Base-by-base conservation (phyloP, 2,888 invertebrate genomes). In the Macrophya annulata region DNA sequence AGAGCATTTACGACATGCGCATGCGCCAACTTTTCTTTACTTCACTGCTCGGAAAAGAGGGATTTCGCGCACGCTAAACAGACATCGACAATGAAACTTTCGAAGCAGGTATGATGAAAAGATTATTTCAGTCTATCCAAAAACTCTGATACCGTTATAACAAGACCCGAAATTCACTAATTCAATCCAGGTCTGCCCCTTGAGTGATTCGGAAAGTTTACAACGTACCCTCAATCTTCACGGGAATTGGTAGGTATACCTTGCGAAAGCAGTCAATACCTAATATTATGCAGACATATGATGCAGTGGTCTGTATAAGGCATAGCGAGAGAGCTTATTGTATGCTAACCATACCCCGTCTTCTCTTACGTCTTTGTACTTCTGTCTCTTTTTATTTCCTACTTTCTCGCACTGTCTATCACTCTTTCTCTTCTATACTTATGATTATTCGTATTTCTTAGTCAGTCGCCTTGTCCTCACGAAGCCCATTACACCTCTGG, bases 311-410 rank as follows among this genome's bases (percentile, higher is more conserved):
- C 15, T 37, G 37, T 43, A 55, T 31, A n/a, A n/a, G 37, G 51
- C 45, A 74, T 45, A 45, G 45, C 43, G 48, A 74, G 45, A 45
- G 21, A 21, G 74, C 45, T 77, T 37, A 77, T 77, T 77, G 77
- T 77, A 77, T 77, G 77, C 77, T 37, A 77, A 77, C 77, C 51
- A 77, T 55, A 25, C 77, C 51, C 77, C 77, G 51, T 51, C 55
- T 77, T 51, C 9, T 51, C 15, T 77, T n/a, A 12, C 51, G 31
- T 77, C 55, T 37, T 77, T 8, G 21, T 31, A 17, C 12, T 37
- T 10, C 3, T n/a, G 17, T 77, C 55, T 55, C 31, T 55, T 37
- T 48, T 15, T 31, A 12, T 31, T 48, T 31, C 76, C 37, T 6
- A n/a, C 77, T 77, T 51, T 55, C 55, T 31, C 31, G 51, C 55